phyloP scores from a whole-genome alignment of 2,113 vertebrate species.

The Malaclemys terrapin region DNA sequence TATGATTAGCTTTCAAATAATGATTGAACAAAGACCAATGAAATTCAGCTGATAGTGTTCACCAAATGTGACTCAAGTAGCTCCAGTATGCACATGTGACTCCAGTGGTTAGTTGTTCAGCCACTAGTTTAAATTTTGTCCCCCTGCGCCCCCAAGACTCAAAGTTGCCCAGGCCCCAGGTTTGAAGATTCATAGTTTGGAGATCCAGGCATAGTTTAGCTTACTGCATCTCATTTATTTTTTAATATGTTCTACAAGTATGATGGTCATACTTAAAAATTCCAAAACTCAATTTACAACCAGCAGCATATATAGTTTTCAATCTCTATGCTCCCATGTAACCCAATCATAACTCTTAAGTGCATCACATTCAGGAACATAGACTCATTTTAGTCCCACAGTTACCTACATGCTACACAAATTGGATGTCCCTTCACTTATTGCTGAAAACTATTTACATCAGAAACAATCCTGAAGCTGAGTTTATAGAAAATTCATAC shows the following conservation, averaged over 20 bases:
- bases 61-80: neutral
- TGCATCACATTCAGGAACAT: neutral
- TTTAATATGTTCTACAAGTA: neutral
- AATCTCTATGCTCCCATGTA: neutral
- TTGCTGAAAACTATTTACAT: neutral
- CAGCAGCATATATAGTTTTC: neutral
- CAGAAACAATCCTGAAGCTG: neutral
- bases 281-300: neutral
- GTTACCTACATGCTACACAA: neutral
- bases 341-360: neutral
- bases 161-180: neutral
- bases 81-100: neutral
- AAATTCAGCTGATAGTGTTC: neutral
- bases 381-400: neutral
- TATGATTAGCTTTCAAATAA: neutral
- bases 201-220: neutral
- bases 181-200: neutral
- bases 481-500: conserved; percentile 15
- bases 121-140: neutral
- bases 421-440: neutral
- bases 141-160: neutral
- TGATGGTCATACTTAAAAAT: neutral
- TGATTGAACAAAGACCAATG: neutral
- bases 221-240: neutral
- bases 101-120: neutral